Evolutionary conservation across 2,797 vertebrate species (phyloP).

Genomic region (Pseudochaenichthys georgianus): DNA sequence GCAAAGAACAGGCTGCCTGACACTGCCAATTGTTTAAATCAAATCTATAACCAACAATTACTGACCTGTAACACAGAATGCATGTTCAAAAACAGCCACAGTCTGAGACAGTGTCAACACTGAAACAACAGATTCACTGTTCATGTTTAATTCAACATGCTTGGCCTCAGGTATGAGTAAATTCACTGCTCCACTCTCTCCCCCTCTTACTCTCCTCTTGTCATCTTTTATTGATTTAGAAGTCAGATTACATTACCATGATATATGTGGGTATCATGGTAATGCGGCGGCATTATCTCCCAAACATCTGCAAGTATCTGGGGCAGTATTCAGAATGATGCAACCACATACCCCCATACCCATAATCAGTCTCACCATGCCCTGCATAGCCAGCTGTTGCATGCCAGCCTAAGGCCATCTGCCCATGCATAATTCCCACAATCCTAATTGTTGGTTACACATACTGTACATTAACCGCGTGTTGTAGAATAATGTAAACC

Average conservation of each 20-base stretch:
- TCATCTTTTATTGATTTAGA: constrained; percentile 70
- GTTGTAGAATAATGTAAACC: constrained; percentile 49
- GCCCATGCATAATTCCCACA: constrained; percentile 41
- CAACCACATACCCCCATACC: constrained; percentile 9
- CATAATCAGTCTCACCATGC: constrained; percentile 37
- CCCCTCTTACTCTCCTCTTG: constrained; percentile 26
- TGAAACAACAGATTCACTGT: constrained; percentile 36
- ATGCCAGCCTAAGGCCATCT: constrained; percentile 47
- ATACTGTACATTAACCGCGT: constrained; percentile 15
- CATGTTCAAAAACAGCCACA: constrained; percentile 10
- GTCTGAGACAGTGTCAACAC: constrained; percentile 16
- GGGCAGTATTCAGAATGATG: constrained; percentile 38
- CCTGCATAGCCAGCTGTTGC: constrained; percentile 28
- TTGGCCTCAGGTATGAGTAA: constrained; percentile 50
- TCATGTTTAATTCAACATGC: constrained; percentile 59
- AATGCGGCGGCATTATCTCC: constrained; percentile 28
- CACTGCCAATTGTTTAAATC: neutral
- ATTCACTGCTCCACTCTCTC: constrained; percentile 31
- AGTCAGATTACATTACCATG: constrained; percentile 51
- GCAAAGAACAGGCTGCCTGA: neutral
- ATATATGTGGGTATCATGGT: constrained; percentile 52
- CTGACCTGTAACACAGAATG: neutral
- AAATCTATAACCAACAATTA: constrained; percentile 14
- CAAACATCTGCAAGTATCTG: constrained; percentile 28
- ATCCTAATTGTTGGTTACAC: constrained; percentile 23